phyloP scores from a whole-genome alignment of 2,797 vertebrate genomes.

The Hypotaenidia philippensis region DNA sequence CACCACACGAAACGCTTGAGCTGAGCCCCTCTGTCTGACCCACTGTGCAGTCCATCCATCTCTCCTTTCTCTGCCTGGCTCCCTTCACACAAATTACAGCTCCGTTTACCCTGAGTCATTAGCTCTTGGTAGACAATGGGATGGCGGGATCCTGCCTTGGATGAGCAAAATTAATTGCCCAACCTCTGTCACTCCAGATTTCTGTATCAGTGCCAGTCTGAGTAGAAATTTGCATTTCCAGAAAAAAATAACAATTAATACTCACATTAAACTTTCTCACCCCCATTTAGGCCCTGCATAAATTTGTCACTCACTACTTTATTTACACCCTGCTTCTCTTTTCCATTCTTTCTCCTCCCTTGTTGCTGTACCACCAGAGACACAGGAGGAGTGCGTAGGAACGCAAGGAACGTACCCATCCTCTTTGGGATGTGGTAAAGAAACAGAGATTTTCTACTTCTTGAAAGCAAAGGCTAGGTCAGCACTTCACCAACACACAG shows the following conservation, averaged over 20 bases:
- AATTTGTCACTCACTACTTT: neutral
- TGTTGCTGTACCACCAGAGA: neutral
- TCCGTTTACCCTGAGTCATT: neutral
- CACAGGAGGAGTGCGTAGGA: neutral
- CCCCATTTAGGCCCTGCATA: fast-evolving
- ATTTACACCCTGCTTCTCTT: neutral
- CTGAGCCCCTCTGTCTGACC: neutral
- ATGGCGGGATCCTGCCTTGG: neutral
- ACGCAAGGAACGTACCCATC: neutral
- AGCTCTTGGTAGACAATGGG: neutral
- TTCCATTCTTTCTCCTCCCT: neutral
- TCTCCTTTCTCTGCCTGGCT: neutral
- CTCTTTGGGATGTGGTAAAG: neutral
- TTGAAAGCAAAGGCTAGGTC: neutral
- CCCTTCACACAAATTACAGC: neutral
- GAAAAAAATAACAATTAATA: neutral
- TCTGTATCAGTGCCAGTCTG: neutral
- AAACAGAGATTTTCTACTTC: neutral
- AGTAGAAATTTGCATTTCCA: neutral
- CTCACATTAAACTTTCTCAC: neutral
- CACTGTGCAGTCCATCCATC: neutral
- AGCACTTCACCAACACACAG: neutral
- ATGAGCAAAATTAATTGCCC: neutral
- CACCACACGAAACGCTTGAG: fast-evolving
- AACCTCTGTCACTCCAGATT: neutral